Base-by-base conservation (phyloP, 2,888 invertebrate species). In the Chrysotoxum bicinctum region DNA sequence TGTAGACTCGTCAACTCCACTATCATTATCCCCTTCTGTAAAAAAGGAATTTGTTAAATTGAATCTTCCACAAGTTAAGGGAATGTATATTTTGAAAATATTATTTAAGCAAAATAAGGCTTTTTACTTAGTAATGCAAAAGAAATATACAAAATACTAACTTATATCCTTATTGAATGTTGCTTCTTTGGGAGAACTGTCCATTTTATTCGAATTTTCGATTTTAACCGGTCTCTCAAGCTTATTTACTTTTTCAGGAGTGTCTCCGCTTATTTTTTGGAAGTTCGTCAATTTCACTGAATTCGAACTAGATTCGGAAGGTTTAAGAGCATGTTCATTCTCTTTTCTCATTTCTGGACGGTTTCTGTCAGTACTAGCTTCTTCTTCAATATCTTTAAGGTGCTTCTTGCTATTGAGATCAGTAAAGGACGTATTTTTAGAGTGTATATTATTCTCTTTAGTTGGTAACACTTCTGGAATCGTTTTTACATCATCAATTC, bases 21-120 rank as follows among this genome's bases (percentile, higher is more conserved):
- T 96, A 89, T 96, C 96, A 89, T 96, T 96, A 91, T 96, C 96
- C 43, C 96, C 95, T 93, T 96, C 97, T 97, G 94, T 87, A 92
- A 92, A 89, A 88, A 87, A 89, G 16, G 6, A 88, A 86, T 52
- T 60, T 70, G 45, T 66, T 68, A 70, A 82, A 84, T 77, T 76
- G 30, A 43, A 37, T 40, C n/a, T 23, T 50, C 10, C 21, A 9
- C 35, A 37, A n/a, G 14, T 3, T 30, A 35, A 9, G n/a, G n/a
- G n/a, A n/a, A n/a, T n/a, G n/a, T n/a, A n/a, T n/a, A n/a, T n/a
- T n/a, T n/a, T n/a, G n/a, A n/a, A n/a, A n/a, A n/a, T n/a, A n/a
- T 60, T 14, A 32, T 19, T 3, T 14, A 7, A 54, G 30, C 16
- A n/a, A 50, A 1, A 4, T 10, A 74, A 73, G 10, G 37, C 5